Conservation (phyloP, 2,888 invertebrate genomes). For the Rhagonycha fulva region DNA sequence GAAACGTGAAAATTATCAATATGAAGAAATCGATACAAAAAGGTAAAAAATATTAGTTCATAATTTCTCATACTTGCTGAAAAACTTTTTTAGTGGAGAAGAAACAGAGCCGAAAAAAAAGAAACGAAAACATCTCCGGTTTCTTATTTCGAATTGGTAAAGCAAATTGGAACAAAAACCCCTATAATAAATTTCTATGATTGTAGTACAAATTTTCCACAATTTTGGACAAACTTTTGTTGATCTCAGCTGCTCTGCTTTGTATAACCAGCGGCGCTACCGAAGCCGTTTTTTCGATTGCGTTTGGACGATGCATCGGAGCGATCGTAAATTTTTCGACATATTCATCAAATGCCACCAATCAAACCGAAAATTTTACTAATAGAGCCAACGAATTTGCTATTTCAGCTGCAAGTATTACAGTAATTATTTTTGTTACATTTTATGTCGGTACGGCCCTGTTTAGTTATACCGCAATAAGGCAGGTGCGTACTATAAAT, state of each 20-base stretch:
- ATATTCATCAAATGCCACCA: neutral
- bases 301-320: neutral
- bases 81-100: too few species aligned
- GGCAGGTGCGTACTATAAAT: neutral
- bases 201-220: neutral
- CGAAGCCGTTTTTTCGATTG: neutral
- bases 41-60: too few species aligned
- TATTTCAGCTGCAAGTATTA: neutral
- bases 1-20: too few species aligned
- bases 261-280: neutral
- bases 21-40: too few species aligned
- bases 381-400: neutral
- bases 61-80: too few species aligned
- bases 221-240: neutral
- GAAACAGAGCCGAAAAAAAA: too few species aligned
- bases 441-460: neutral
- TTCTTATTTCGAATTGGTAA: neutral
- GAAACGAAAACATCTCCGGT: neutral
- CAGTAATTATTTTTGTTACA: neutral
- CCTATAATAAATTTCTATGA: neutral
- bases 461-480: neutral
- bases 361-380: neutral
- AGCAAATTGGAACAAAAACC: neutral
- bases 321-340: neutral
- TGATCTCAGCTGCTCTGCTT: neutral